These are phyloP conservation scores for Cetonia aurata DNA, from an alignment of 2,888 invertebrate genomes.

Conservation along the genomic window DNA sequence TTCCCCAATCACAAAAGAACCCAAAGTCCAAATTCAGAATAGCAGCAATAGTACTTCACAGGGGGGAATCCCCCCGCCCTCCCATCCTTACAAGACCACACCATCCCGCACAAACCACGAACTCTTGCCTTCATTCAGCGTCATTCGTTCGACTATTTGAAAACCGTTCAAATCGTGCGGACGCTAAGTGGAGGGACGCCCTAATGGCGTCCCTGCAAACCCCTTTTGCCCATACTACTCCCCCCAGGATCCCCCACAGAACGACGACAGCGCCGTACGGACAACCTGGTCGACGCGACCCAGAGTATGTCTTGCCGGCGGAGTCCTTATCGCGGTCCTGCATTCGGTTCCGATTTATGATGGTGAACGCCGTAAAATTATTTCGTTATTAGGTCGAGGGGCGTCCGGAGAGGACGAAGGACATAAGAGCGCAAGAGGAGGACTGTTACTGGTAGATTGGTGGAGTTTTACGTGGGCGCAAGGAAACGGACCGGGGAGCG, in stretches of 20 bases:
- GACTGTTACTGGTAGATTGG: not conserved
- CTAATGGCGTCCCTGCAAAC: conserved; percentile 11
- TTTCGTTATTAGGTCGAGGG: conserved; percentile 44
- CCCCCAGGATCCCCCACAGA: not conserved
- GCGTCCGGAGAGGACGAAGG: conserved; percentile 3
- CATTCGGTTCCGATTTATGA: conserved; percentile 45
- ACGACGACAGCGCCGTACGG: conserved; percentile 26
- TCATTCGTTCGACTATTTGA: conserved; percentile 27
- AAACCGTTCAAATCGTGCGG: conserved; percentile 38
- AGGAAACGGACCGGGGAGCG: conserved; percentile 3
- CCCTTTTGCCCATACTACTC: not conserved
- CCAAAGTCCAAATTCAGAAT: too few relatives aligned
- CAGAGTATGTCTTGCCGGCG: conserved; percentile 34
- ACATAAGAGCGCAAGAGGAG: not conserved
- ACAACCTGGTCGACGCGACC: conserved; percentile 29
- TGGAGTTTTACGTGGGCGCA: not conserved
- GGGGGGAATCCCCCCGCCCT: too few relatives aligned
- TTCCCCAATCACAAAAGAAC: too few relatives aligned
- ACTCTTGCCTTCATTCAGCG: conserved; percentile 27
- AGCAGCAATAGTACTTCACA: too few relatives aligned
- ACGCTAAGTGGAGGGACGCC: conserved; percentile 29
- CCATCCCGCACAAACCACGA: conserved; percentile 15
- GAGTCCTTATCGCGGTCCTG: conserved; percentile 41
- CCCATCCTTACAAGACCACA: conserved; percentile 16
- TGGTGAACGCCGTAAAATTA: conserved; percentile 41